Base-by-base conservation (phyloP, 2,797 vertebrate genomes). In the Potorous gilbertii region DNA sequence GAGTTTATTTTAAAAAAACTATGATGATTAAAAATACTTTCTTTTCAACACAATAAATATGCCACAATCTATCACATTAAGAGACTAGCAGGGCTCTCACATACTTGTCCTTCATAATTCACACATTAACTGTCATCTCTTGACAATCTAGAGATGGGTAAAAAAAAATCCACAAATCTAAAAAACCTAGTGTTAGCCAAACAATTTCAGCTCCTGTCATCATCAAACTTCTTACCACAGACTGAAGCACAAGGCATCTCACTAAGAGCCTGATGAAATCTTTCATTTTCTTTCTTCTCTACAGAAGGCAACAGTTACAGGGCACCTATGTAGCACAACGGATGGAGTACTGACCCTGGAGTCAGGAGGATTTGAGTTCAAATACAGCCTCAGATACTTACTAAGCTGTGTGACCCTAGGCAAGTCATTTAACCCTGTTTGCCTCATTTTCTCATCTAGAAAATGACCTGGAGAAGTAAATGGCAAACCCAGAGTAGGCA, bases 1-100 rank as follows among this genome's bases (percentile, higher is more conserved):
- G 91, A 97, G 93, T 0, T 54, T 89, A 95, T 93, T 95, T 96
- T 93, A 96, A 57, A 92, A 91, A 97, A 27, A 98, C 93, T 96
- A 96, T 97, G 74, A 95, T 97, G 96, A 96, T 91, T 97, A 97
- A 96, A 97, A 97, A 97, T 52, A 95, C 94, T 97, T 97, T 91
- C 91, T 94, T 96, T 96, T 94, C 96, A 94, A 96, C 96, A 94
- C 93, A 91, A 94, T 92, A 91, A n/a, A 95, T 95, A 96, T 66
- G 55, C 95, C 90, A 91, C 14, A 81, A 94, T 74, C 59, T 27
- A 92, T 93, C 90, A 55, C 93, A 93, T 52, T 24, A 55, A 21
- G 92, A 94, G 94, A 95, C 0, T 91, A 91, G 93, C 94, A 96
- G 91, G 90, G 91, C 5, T 40, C 92, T 94, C 91, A 31, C 90